Evolutionary conservation across 2,113 vertebrate genomes (phyloP).

Genomic region (Speoplatyrhinus poulsoni): DNA sequence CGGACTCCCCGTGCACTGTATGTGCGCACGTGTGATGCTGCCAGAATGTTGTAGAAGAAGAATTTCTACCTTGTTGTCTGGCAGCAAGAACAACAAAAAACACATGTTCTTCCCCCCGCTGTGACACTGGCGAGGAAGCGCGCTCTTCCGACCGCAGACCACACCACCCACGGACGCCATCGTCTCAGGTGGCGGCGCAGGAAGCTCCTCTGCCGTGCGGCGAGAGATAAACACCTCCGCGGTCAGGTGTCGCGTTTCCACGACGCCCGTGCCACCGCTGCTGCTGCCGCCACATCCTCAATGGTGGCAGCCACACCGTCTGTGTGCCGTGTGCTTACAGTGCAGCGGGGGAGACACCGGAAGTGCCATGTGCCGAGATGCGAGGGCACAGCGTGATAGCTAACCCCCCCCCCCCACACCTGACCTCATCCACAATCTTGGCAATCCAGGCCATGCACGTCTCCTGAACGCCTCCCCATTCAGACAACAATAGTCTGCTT

Average conservation of each 20-base stretch:
- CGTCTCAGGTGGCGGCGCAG: not conserved
- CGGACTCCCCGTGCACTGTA: no score
- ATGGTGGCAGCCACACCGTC: no score
- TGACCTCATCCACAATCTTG: no score
- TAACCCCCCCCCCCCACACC: no score
- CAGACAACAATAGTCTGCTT: slow-evolving; percentile 44
- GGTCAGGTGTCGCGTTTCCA: no score
- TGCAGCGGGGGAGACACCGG: not conserved
- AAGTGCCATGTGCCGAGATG: not conserved
- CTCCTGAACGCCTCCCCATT: not conserved
- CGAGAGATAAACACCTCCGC: no score
- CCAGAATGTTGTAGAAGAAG: slow-evolving; percentile 8
- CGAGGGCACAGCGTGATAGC: not conserved
- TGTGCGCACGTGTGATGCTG: not conserved
- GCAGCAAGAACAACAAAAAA: no score
- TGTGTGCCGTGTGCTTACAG: no score
- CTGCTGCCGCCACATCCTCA: no score
- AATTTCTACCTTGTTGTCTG: no score
- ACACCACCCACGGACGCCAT: not conserved
- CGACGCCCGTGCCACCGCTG: no score
- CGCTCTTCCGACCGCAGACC: slow-evolving; percentile 16
- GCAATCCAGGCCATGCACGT: not conserved
- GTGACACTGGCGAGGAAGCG: slow-evolving; percentile 14
- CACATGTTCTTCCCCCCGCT: not conserved
- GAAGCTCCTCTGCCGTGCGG: no score